phyloP scores from a whole-genome alignment of 2,888 invertebrate genomes.

The Epicampocera succincta region DNA sequence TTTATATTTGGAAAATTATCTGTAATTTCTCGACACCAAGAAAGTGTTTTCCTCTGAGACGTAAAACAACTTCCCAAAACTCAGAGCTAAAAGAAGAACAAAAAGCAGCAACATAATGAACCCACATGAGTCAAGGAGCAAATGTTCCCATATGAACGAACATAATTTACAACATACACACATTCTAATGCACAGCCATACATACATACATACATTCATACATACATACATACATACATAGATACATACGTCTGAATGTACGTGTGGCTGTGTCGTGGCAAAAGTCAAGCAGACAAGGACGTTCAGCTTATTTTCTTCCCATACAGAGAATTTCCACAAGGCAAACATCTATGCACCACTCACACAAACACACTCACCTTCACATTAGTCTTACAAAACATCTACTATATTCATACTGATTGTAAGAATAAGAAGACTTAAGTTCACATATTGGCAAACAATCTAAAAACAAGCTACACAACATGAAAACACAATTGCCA shows the following conservation, averaged over 20 bases:
- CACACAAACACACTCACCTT: slow-evolving; percentile 6
- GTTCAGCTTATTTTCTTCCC: slow-evolving; percentile 51
- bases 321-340: slow-evolving; percentile 13
- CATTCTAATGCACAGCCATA: slow-evolving; percentile 3
- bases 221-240: slow-evolving; percentile 4
- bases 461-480: slow-evolving; percentile 53
- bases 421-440: slow-evolving; percentile 69
- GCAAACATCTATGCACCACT: slow-evolving; percentile 12
- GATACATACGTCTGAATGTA: slow-evolving; percentile 6
- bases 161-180: slow-evolving; percentile 11
- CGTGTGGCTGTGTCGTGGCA: slow-evolving; percentile 26
- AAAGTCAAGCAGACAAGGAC: slow-evolving; percentile 65
- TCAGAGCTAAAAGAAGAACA: slow-evolving; percentile 51
- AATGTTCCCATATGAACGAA: slow-evolving; percentile 59
- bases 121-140: slow-evolving; percentile 55
- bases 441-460: slow-evolving; percentile 70
- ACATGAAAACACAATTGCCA: slow-evolving; percentile 67
- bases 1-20: slow-evolving; percentile 75
- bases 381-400: neutral
- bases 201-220: slow-evolving; percentile 3
- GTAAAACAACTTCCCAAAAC: slow-evolving; percentile 61
- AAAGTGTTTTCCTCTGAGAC: slow-evolving; percentile 66
- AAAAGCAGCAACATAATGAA: slow-evolving; percentile 48
- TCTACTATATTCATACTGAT: slow-evolving; percentile 5
- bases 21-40: slow-evolving; percentile 76